Conservation (phyloP, 1,140 invertebrate species). For the Drosophila malerkotliana region DNA sequence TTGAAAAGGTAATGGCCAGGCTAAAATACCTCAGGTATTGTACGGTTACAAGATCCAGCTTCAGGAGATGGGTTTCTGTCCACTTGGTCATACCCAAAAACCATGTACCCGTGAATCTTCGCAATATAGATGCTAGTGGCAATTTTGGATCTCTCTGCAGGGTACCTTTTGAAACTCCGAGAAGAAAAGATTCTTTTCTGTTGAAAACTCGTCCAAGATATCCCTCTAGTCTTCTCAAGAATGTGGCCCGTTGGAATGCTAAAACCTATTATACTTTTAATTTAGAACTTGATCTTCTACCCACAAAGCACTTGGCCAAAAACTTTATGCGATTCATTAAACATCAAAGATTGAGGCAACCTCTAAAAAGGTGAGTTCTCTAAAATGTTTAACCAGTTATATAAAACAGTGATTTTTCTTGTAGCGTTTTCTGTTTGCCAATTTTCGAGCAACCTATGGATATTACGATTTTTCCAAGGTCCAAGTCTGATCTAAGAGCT, state of each 20-base stretch:
- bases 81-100: conserved; percentile 34
- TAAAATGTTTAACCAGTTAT: not conserved
- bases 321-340: conserved; percentile 22
- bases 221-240: conserved; percentile 29
- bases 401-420: not conserved
- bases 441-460: conserved; percentile 11
- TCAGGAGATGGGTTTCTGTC: conserved; percentile 30
- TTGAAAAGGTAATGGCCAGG: not conserved
- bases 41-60: not conserved
- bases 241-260: conserved; percentile 46
- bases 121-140: not conserved
- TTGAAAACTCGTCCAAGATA: conserved; percentile 4
- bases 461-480: not conserved
- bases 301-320: conserved; percentile 2
- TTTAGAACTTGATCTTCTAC: conserved; percentile 29
- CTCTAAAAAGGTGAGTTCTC: conserved; percentile 18
- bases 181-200: not conserved
- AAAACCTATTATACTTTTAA: conserved; percentile 34
- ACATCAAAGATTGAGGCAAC: not conserved
- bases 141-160: not conserved
- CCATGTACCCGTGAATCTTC: conserved; percentile 6
- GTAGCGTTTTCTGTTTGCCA: conserved; percentile 41
- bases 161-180: not conserved
- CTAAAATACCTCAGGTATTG: conserved; percentile 39
- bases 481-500: not conserved